Percentiles rank a stretch among this genome's conserved stretches.
Conservation (phyloP, 2,113 vertebrate genomes). For the Albula glossodonta region DNA sequence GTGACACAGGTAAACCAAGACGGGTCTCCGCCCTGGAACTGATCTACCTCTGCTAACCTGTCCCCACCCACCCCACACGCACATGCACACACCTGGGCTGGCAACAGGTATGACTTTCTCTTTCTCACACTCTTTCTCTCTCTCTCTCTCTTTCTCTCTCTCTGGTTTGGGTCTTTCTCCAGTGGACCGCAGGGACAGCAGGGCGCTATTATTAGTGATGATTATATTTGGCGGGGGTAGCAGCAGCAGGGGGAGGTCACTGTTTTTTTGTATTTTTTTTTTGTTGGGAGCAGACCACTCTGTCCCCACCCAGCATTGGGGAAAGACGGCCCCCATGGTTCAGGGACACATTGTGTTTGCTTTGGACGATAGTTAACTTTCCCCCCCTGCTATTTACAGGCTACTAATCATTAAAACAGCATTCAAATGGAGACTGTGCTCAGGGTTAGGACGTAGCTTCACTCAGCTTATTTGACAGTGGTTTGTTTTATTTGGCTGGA, state of each 20-base stretch:
- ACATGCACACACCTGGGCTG: not conserved
- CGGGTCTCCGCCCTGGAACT: not conserved
- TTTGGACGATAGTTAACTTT: slow-evolving; percentile 27
- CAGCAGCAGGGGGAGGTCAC: too few species aligned
- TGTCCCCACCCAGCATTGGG: not conserved
- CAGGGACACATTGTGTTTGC: slow-evolving; percentile 22
- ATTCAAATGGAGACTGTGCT: not conserved
- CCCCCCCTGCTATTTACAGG: not conserved
- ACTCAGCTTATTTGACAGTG: too few species aligned
- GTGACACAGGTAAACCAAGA: slow-evolving; percentile 18
- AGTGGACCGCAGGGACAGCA: slow-evolving; percentile 31
- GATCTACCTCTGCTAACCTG: slow-evolving; percentile 10
- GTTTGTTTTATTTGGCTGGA: too few species aligned
- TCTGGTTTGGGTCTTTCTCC: slow-evolving; percentile 30
- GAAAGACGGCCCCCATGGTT: slow-evolving; percentile 9
- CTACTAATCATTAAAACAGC: not conserved
- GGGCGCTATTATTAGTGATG: slow-evolving; percentile 47
- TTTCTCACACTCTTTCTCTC: too few species aligned
- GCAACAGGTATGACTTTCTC: too few species aligned
- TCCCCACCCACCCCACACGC: not conserved
- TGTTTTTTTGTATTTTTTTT: too few species aligned
- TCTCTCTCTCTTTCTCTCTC: not conserved
- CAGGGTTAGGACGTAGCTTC: too few species aligned
- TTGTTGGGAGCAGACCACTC: too few species aligned
- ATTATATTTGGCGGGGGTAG: slow-evolving; percentile 42